phyloP scores from a whole-genome alignment of 2,113 vertebrate species.

The Xenopus tropicalis region UCB_Xtro_10.0 CM004446.2:64322001-64322500 shows the following conservation, averaged over 20 bases:
- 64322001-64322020: no score
- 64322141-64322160: no score
- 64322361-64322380: slow-evolving; percentile 83
- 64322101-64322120: no score
- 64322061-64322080: no score
- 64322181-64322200: no score
- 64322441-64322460: background rate
- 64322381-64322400: slow-evolving; percentile 93
- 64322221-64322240: slow-evolving; percentile 72
- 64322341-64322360: slow-evolving; percentile 91
- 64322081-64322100: no score
- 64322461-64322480: slow-evolving; percentile 44
- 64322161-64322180: no score
- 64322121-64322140: no score
- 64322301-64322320: slow-evolving; percentile 92
- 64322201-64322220: background rate
- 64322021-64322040: no score
- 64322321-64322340: slow-evolving; percentile 82
- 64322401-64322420: slow-evolving; percentile 50
- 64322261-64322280: slow-evolving; percentile 83
- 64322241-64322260: slow-evolving; percentile 77
- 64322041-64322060: no score
- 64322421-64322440: background rate
- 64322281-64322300: slow-evolving; percentile 84
- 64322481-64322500: slow-evolving; percentile 94